Conservation (phyloP, 2,888 invertebrate species). For the Brenthis hecate region DNA sequence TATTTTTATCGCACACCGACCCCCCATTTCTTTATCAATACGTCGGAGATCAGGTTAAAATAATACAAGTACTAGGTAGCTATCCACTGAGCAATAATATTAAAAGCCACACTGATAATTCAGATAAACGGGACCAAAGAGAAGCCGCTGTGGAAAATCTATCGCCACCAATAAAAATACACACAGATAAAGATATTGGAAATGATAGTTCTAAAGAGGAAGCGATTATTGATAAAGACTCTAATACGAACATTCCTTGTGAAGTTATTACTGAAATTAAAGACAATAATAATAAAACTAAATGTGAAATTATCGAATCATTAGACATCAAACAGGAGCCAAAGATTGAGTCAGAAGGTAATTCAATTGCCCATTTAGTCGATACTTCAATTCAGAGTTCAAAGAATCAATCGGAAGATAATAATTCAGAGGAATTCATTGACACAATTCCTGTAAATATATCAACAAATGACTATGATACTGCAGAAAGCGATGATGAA, state of each 20-base stretch:
- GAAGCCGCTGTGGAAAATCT: conserved; percentile 40
- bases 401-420: conserved; percentile 22
- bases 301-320: conserved; percentile 16
- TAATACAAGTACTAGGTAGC: conserved; percentile 71
- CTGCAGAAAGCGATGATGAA: conserved; percentile 72
- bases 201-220: conserved; percentile 7
- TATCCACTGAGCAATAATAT: conserved; percentile 59
- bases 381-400: neutral
- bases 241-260: conserved; percentile 22
- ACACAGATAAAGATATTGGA: neutral
- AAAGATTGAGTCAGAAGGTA: conserved; percentile 26
- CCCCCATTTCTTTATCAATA: conserved; percentile 76
- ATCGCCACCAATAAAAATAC: conserved; percentile 18
- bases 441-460: conserved; percentile 32
- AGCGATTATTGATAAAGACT: conserved; percentile 21
- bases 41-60: conserved; percentile 71
- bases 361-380: conserved; percentile 1
- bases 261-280: conserved; percentile 7
- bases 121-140: conserved; percentile 59
- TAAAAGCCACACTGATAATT: conserved; percentile 54
- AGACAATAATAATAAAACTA: conserved; percentile 17
- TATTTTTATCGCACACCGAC: conserved; percentile 70
- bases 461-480: conserved; percentile 42
- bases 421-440: conserved; percentile 26
- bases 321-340: conserved; percentile 26